Percentiles rank a stretch among this genome's conserved stretches.
These are phyloP conservation scores for Malacosoma neustria DNA, from an alignment of 2,888 invertebrate genomes.

Conservation along the genomic window DNA sequence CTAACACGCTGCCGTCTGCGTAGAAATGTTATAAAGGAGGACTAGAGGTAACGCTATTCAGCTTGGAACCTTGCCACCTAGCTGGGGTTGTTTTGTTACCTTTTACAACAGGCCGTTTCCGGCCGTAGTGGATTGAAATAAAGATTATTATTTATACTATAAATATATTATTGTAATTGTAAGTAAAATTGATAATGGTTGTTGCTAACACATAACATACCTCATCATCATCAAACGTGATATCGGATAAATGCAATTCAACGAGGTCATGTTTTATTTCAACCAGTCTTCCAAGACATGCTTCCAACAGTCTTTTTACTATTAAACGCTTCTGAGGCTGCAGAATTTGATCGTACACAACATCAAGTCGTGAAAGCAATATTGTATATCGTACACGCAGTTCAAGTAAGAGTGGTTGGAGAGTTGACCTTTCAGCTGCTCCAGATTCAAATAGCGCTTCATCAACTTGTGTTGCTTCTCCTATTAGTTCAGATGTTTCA, in stretches of 20 bases:
- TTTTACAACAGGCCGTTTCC: too few relatives aligned
- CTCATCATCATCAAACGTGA: conserved; percentile 87
- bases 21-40: too few relatives aligned
- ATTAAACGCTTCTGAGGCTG: conserved; percentile 94
- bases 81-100: too few relatives aligned
- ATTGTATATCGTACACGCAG: conserved; percentile 89
- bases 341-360: conserved; percentile 91
- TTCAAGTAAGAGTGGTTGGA: conserved; percentile 78
- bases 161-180: too few relatives aligned
- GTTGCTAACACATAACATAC: too few relatives aligned
- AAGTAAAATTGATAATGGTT: too few relatives aligned
- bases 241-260: conserved; percentile 89
- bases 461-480: conserved; percentile 77
- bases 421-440: conserved; percentile 72
- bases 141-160: too few relatives aligned
- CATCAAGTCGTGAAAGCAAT: conserved; percentile 82
- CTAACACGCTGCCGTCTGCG: too few relatives aligned
- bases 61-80: too few relatives aligned
- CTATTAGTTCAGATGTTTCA: conserved; percentile 65
- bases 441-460: conserved; percentile 77
- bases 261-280: conserved; percentile 93
- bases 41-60: too few relatives aligned
- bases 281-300: conserved; percentile 86
- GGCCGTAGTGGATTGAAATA: too few relatives aligned
- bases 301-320: conserved; percentile 83